Conservation (phyloP, 2,113 vertebrate species). For the Paradoxurus hermaphroditus region DNA sequence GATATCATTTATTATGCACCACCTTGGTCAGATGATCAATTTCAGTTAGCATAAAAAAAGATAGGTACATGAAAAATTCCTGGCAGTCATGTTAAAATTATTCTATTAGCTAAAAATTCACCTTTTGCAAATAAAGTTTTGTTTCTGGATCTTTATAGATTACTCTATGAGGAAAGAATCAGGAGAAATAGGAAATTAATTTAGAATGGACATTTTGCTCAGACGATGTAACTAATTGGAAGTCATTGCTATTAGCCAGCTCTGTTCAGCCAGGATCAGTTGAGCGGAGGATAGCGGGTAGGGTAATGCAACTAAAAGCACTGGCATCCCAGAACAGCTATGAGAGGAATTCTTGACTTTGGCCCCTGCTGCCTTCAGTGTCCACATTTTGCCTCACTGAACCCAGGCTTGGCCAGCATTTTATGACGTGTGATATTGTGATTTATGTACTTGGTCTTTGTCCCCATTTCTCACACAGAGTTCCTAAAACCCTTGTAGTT, state of each 20-base stretch:
- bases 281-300: neutral
- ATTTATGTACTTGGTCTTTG: neutral
- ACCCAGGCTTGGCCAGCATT: neutral
- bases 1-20: neutral
- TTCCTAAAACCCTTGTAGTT: neutral
- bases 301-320: neutral
- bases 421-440: neutral
- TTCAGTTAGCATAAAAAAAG: neutral
- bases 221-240: neutral
- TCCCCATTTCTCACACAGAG: neutral
- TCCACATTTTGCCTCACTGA: neutral
- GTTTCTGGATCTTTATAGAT: conserved; percentile 31
- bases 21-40: neutral
- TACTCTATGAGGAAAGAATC: neutral
- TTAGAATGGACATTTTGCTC: neutral
- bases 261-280: neutral
- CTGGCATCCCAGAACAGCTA: neutral
- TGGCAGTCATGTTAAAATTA: conserved; percentile 29
- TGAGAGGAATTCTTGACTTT: neutral
- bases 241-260: neutral
- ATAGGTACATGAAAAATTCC: neutral
- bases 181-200: neutral
- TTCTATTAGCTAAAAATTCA: neutral
- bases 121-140: conserved; percentile 29
- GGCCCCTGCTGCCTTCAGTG: neutral